Base-by-base conservation (phyloP, 2,888 invertebrate genomes). In the Alcis repandata region DNA sequence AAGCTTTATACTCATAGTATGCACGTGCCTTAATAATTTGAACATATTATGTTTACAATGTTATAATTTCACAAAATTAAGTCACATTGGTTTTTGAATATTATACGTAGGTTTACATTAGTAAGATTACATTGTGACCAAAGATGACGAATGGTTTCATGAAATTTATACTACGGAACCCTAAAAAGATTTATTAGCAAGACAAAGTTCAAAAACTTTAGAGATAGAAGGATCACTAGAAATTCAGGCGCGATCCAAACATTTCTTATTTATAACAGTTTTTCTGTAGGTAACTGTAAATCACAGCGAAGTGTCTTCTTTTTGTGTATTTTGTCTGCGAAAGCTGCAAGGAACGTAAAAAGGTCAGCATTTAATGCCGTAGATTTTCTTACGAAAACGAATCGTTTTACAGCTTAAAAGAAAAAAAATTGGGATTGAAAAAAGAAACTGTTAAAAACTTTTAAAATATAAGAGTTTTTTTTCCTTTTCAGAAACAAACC, bases 221-320 rank as follows among this genome's bases (percentile, higher is more conserved):
- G 6, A 48, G 11, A 38, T 48, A 38, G n/a, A n/a, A n/a, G n/a
- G n/a, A n/a, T n/a, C n/a, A 46, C 19, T 22, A 40, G 6, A 48
- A 36, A 15, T 57, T 48, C 38, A 38, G n/a, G 22, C 22, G 17
- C n/a, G n/a, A n/a, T n/a, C n/a, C n/a, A 38, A 38, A 43, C 40
- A 56, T 49, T 48, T 48, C 40, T 49, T 49, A 56, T 62, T 62
- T 56, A 41, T 27, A 33, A 19, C 27, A 27, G 22, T 62, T 51
- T 62, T 67, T 40, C 71, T 66, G 65, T 76, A 38, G 22, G 43
- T 33, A 70, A 73, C 73, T 83, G 77, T 85, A 84, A 87, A 86
- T 84, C 84, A 83, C 77, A 72, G 72, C 73, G 78, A 80, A 80
- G 80, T 73, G 70, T 78, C 75, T 77, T 73, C 80, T 79, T 79